phyloP scores from a whole-genome alignment of 2,888 invertebrate species.

The Icerya purchasi region DNA sequence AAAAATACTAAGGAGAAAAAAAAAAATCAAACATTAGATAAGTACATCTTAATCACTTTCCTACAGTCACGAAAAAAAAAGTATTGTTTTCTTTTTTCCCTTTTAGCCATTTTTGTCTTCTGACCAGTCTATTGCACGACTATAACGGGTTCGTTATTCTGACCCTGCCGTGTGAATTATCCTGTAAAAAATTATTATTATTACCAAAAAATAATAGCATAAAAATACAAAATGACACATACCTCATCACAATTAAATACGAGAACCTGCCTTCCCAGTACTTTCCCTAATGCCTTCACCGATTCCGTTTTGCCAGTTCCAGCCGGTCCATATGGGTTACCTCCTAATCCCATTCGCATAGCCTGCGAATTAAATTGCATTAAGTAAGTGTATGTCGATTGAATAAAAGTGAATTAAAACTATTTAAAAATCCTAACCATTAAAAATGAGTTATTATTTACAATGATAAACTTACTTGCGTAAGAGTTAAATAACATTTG shows the following conservation, averaged over 20 bases:
- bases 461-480: constrained; percentile 48
- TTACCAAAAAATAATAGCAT: not conserved
- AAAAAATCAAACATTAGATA: too few relatives aligned
- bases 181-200: too few relatives aligned
- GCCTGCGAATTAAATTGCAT: too few relatives aligned
- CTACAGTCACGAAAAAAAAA: too few relatives aligned
- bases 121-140: not conserved
- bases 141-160: not conserved
- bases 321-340: constrained; percentile 97
- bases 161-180: too few relatives aligned
- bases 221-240: constrained; percentile 11
- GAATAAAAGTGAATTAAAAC: not conserved
- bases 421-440: not conserved
- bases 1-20: too few relatives aligned
- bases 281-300: constrained; percentile 77
- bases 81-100: not conserved
- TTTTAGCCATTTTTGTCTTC: not conserved
- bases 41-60: too few relatives aligned
- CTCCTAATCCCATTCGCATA: constrained; percentile 85
- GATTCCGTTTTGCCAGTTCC: constrained; percentile 99
- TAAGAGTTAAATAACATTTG: constrained; percentile 89
- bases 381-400: not conserved
- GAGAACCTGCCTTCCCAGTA: constrained; percentile 79
- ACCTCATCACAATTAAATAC: constrained; percentile 94
- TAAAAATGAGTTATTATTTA: too few relatives aligned